Evolutionary conservation across 2,113 vertebrate species (phyloP).

Genomic region (Syngnathoides biaculeatus): DNA sequence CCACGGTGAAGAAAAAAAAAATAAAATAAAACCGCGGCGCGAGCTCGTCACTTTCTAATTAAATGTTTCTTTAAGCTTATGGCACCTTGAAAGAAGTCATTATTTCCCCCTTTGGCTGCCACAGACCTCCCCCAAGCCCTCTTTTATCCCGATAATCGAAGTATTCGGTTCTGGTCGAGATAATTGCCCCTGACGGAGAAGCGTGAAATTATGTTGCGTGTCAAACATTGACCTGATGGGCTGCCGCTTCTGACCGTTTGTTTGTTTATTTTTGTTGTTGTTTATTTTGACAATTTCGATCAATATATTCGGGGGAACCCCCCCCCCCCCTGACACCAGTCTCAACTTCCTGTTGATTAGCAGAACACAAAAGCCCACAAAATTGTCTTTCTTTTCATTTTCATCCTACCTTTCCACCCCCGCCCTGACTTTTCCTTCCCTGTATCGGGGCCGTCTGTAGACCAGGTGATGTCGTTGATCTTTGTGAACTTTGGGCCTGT

Average conservation of each 20-base stretch:
- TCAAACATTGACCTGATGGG: constrained; percentile 50
- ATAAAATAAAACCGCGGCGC: constrained; percentile 42
- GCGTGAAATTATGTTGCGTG: constrained; percentile 53
- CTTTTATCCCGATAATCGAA: constrained; percentile 66
- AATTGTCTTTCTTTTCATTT: too few relatives aligned
- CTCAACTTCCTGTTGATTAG: background rate
- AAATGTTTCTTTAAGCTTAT: constrained; percentile 70
- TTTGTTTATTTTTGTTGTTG: too few relatives aligned
- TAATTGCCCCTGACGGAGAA: constrained; percentile 60
- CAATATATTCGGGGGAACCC: too few relatives aligned
- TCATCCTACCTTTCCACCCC: too few relatives aligned
- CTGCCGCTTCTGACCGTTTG: constrained; percentile 65
- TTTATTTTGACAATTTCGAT: background rate
- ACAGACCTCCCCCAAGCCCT: constrained; percentile 44
- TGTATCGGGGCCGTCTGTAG: too few relatives aligned
- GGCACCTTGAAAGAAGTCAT: constrained; percentile 70
- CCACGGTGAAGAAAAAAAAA: constrained; percentile 42
- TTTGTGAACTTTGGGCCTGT: too few relatives aligned
- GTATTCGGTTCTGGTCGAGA: constrained; percentile 59
- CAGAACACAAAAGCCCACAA: background rate
- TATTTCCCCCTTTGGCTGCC: constrained; percentile 55
- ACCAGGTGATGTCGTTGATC: too few relatives aligned
- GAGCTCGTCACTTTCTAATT: constrained; percentile 69
- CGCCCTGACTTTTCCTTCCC: too few relatives aligned
- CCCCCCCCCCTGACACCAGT: background rate